Conservation (phyloP, 2,888 invertebrate genomes). For the Chrysolina americana region DNA sequence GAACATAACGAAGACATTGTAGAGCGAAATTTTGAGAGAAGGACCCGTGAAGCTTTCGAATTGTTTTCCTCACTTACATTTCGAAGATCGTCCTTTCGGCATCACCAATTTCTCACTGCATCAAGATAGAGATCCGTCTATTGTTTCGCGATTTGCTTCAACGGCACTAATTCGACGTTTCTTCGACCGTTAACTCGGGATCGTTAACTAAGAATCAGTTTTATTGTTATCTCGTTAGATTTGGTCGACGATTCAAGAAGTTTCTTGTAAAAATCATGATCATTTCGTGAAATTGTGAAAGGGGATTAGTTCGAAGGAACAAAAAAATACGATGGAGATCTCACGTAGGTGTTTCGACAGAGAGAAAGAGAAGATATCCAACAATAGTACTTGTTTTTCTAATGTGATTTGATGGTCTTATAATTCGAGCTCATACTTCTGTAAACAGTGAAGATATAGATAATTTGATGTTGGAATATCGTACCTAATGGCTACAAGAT, state of each 20-base stretch:
- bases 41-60: not conserved
- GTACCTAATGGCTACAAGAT: slow-evolving; percentile 60
- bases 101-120: slow-evolving; percentile 18
- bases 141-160: slow-evolving; percentile 41
- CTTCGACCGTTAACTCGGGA: slow-evolving; percentile 27
- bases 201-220: slow-evolving; percentile 26
- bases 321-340: not conserved
- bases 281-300: slow-evolving; percentile 17
- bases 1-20: not conserved
- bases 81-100: not conserved
- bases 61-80: not conserved
- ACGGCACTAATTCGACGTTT: slow-evolving; percentile 34
- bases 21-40: slow-evolving; percentile 10
- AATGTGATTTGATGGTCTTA: slow-evolving; percentile 56
- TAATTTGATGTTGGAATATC: slow-evolving; percentile 60
- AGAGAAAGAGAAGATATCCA: not conserved
- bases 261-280: not conserved
- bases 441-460: slow-evolving; percentile 56
- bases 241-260: slow-evolving; percentile 22
- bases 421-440: slow-evolving; percentile 56
- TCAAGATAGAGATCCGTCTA: slow-evolving; percentile 39
- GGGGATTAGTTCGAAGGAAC: slow-evolving; percentile 5
- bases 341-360: not conserved
- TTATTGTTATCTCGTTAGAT: slow-evolving; percentile 29
- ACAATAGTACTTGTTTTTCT: slow-evolving; percentile 33